These are phyloP conservation scores for Sebastiscus albofasciatus DNA, from an alignment of 2,797 vertebrate genomes.

Conservation along the genomic window DNA sequence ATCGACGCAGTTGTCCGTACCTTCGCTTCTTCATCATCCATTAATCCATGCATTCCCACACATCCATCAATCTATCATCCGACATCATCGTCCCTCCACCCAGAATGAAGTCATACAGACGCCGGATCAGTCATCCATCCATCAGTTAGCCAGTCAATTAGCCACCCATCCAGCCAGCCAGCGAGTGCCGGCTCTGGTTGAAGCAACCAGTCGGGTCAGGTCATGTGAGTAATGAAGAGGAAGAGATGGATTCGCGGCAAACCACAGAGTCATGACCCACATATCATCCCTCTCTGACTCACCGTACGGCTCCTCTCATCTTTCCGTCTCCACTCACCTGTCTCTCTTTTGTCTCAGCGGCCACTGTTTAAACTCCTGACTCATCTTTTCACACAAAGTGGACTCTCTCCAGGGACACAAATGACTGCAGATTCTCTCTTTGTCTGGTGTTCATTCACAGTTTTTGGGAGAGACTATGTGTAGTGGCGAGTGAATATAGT, in stretches of 20 bases:
- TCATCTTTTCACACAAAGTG: slow-evolving; percentile 29
- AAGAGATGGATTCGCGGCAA: slow-evolving; percentile 56
- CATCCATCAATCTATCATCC: slow-evolving; percentile 33
- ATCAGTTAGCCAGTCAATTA: slow-evolving; percentile 67
- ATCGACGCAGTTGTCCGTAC: neutral
- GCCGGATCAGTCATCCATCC: slow-evolving; percentile 43
- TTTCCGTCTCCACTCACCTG: slow-evolving; percentile 12
- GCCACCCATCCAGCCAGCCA: slow-evolving; percentile 56
- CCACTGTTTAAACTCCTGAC: slow-evolving; percentile 44
- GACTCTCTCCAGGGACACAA: slow-evolving; percentile 22
- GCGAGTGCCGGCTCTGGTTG: slow-evolving; percentile 18
- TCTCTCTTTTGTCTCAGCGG: slow-evolving; percentile 18
- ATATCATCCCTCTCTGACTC: slow-evolving; percentile 54
- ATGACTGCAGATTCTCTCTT: neutral
- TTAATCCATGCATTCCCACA: slow-evolving; percentile 22
- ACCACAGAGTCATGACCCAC: slow-evolving; percentile 45
- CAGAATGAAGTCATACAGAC: slow-evolving; percentile 46
- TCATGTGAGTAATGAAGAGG: slow-evolving; percentile 66
- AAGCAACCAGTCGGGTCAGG: slow-evolving; percentile 48
- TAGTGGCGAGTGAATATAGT: neutral
- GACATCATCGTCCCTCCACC: slow-evolving; percentile 33
- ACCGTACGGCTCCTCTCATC: slow-evolving; percentile 42
- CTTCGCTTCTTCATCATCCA: slow-evolving; percentile 10
- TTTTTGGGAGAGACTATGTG: neutral
- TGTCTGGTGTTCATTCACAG: slow-evolving; percentile 1